Base-by-base conservation (phyloP, 2,888 invertebrate genomes). In the Stenodema calcarata region DNA sequence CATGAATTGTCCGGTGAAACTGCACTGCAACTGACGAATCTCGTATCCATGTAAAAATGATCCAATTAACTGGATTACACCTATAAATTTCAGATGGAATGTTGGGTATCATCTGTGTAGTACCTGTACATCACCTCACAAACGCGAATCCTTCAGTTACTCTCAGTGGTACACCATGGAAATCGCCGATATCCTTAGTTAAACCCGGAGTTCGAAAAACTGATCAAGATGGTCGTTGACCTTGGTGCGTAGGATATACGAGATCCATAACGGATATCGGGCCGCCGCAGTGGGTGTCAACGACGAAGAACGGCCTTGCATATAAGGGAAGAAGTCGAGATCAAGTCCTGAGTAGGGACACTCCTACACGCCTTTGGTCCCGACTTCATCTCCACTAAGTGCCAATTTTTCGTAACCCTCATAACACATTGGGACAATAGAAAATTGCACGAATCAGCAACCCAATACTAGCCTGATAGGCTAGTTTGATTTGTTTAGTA, bases 251-350 rank as follows among this genome's bases (percentile, higher is more conserved):
- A 78, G 78, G 78, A 78, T 78, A 44, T 18, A 42, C 44, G 78
- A 44, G 78, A 78, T 78, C 78, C 23, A 41, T 27, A 78, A 44
- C 78, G 44, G 44, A 78, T 18, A 78, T 78, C 78, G 44, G 78
- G 11, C 78, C 11, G 42, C 23, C 23, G 18, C 44, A 16, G 80
- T 80, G 80, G 80, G 80, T 50, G 80, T 80, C 80, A 54, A 54
- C 54, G 80, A 54, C 50, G 80, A 54, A 80, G 80, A 80, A 80
- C 80, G 80, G 54, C 80, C 80, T 80, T 50, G 44, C 80, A 50
- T 80, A 80, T 50, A 80, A 80, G 80, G 80, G 50, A 50, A 50
- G 30, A 50, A 18, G 54, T 27, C 28, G 78, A 50, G 80, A 80
- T 54, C 80, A 23, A 50, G 80, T 80, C 54, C 47, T 54, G 27